Base-by-base conservation (phyloP, 2,113 vertebrate genomes). In the Hippolais icterina region DNA sequence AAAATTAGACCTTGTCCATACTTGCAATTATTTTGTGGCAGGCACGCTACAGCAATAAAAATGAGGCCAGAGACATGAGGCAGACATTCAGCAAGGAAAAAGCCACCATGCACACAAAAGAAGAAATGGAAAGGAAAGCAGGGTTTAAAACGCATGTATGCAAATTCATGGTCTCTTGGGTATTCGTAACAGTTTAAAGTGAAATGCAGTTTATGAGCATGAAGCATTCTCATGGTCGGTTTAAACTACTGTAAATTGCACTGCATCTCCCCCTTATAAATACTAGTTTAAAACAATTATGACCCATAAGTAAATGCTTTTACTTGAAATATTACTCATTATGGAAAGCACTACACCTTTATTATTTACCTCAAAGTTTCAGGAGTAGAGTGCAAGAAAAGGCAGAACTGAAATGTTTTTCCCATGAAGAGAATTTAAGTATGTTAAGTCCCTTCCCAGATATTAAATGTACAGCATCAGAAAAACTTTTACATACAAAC, bases 241-340 rank as follows among this genome's bases (percentile, higher is more conserved):
- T 96, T 92, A 91, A 96, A 89, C 46, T 82, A 35, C 19, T 71
- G 31, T 83, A 90, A 95, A 95, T 90, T 74, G 41, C 79, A 79
- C 20, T 80, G 39, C 75, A 87, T 91, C 92, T 91, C 65, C 23
- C 39, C 46, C 35, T 64, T 60, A 78, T 65, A 94, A 75, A 85
- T 82, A 78, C 42, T 91, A 89, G 80, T 94, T 94, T 18, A 90
- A 94, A 94, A 69, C 89, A 95, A 94, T 95, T 94, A 94, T 82
- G 84, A 93, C 53, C 82, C 66, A 18, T 42, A 93, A 77, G 61
- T 63, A 95, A 90, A 94, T 61, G 79, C 74, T 89, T 96, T 95
- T 90, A 82, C 50, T 91, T 71, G n/a, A 87, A 93, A 82, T 41
- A 61, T 83, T 94, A 47, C n/a, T 84, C 89, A 74, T 83, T 75